Evolutionary conservation across 2,888 invertebrate species (phyloP).

Genomic region (Lymantria monacha): DNA sequence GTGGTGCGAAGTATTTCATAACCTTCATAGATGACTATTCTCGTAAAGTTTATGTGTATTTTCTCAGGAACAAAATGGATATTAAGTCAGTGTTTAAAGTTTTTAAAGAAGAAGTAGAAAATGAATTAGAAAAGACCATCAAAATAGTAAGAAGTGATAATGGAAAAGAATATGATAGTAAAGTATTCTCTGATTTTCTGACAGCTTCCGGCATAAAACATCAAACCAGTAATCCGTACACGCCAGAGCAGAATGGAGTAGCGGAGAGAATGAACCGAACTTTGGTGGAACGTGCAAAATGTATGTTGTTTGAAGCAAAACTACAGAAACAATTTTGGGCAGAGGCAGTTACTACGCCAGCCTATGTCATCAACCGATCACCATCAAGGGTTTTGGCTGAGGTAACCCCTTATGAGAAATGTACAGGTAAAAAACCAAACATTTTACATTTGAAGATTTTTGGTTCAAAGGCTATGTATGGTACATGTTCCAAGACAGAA

Average conservation of each 20-base stretch:
- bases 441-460: not conserved
- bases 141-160: conserved; percentile 5
- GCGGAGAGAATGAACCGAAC: conserved; percentile 15
- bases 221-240: conserved; percentile 14
- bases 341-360: conserved; percentile 2
- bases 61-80: conserved; percentile 2
- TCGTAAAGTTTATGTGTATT: conserved; percentile 1
- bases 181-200: not conserved
- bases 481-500: not conserved
- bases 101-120: conserved; percentile 4
- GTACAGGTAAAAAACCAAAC: not conserved
- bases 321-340: conserved; percentile 8
- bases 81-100: conserved; percentile 11
- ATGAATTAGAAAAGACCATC: not conserved
- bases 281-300: conserved; percentile 10
- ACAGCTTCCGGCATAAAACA: conserved; percentile 5
- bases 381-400: not conserved
- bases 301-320: conserved; percentile 12
- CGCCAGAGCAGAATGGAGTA: conserved; percentile 17
- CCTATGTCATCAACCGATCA: conserved; percentile 6
- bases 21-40: conserved; percentile 13
- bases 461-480: not conserved
- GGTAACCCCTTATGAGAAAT: not conserved
- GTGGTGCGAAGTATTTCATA: conserved; percentile 14
- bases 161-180: not conserved